These are phyloP conservation scores for Nomada flava DNA, from an alignment of 2,888 invertebrate species.

Conservation along the genomic window DNA sequence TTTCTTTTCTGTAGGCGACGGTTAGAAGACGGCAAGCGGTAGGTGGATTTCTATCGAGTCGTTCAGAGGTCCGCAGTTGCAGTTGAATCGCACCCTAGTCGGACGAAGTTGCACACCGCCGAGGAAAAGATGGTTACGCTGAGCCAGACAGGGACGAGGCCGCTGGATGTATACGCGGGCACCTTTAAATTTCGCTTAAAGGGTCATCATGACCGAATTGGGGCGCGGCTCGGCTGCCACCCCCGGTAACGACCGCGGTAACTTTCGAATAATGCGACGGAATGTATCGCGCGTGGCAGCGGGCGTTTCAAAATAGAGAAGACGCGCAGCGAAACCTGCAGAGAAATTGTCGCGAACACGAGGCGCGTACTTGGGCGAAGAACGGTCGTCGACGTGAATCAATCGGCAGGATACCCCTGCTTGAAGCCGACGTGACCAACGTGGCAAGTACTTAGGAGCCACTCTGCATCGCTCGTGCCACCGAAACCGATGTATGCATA, in stretches of 20 bases:
- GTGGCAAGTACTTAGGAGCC: too few relatives aligned
- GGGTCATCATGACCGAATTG: slow-evolving; percentile 76
- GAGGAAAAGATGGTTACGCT: slow-evolving; percentile 3
- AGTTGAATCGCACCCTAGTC: slow-evolving; percentile 77
- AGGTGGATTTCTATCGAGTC: slow-evolving; percentile 61
- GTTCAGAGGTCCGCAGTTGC: slow-evolving; percentile 70
- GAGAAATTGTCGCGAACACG: background rate
- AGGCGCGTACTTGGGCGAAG: background rate
- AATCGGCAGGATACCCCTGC: slow-evolving; percentile 15
- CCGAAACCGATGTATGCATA: too few relatives aligned
- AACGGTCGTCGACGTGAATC: slow-evolving; percentile 36
- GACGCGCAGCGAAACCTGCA: background rate
- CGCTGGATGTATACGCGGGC: background rate
- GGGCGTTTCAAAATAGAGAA: too few relatives aligned
- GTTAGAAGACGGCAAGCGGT: slow-evolving; percentile 25
- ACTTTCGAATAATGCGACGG: slow-evolving; percentile 64
- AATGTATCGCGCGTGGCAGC: background rate
- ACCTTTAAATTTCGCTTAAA: slow-evolving; percentile 76
- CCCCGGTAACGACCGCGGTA: slow-evolving; percentile 44
- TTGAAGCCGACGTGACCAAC: background rate
- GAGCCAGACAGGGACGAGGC: slow-evolving; percentile 1
- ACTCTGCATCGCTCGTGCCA: too few relatives aligned
- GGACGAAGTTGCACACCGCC: slow-evolving; percentile 68
- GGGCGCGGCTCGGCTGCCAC: slow-evolving; percentile 41
- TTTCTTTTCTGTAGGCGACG: slow-evolving; percentile 36